phyloP scores from a whole-genome alignment of 2,797 vertebrate genomes.

The Liasis olivaceus region DNA sequence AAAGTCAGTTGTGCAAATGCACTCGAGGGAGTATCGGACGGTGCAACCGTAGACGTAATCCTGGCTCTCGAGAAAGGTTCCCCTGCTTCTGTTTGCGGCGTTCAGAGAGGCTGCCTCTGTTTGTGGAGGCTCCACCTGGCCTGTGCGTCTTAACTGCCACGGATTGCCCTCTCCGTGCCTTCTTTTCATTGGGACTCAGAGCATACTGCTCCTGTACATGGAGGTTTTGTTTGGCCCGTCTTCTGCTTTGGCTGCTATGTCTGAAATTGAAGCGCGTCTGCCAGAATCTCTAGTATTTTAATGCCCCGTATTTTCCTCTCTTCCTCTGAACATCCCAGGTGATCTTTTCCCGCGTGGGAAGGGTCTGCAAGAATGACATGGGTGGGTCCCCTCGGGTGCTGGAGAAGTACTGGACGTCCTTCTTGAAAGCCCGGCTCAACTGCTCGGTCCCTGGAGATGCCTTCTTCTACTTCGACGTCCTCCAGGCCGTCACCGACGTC shows the following conservation, averaged over 20 bases:
- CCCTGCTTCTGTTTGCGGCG: background rate
- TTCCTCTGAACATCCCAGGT: conserved; percentile 74
- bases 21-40: too few relatives aligned
- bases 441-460: conserved; percentile 92
- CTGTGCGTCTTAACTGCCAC: background rate
- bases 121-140: background rate
- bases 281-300: too few relatives aligned
- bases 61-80: background rate
- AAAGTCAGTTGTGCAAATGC: background rate
- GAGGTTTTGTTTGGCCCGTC: background rate
- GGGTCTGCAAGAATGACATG: conserved; percentile 92
- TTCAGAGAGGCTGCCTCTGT: too few relatives aligned
- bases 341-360: conserved; percentile 88
- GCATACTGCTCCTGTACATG: background rate
- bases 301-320: background rate
- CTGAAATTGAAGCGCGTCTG: background rate
- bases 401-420: conserved; percentile 95
- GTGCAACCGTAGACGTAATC: too few relatives aligned
- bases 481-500: conserved; percentile 77
- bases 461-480: conserved; percentile 92
- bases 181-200: background rate
- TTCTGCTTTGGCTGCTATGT: background rate
- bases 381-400: conserved; percentile 91
- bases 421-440: conserved; percentile 93
- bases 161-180: too few relatives aligned